phyloP scores from a whole-genome alignment of 2,113 vertebrate genomes.

The Mirza zaza region DNA sequence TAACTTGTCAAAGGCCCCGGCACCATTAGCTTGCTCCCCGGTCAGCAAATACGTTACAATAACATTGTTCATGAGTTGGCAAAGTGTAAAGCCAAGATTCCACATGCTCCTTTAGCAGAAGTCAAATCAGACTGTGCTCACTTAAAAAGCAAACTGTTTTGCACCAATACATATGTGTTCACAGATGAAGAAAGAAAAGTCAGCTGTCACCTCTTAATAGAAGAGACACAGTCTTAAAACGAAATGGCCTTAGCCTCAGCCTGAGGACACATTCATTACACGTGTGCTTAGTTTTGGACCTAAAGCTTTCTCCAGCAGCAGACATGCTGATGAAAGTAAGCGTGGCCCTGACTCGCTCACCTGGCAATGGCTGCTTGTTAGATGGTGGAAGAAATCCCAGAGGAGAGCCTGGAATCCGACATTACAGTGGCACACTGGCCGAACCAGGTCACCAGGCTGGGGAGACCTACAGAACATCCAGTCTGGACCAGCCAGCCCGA shows the following conservation, averaged over 20 bases:
- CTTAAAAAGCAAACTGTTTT: not conserved
- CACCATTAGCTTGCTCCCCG: not conserved
- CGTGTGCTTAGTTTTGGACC: not conserved
- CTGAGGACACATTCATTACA: fast-evolving
- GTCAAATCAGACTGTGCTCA: not conserved
- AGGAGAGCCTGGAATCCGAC: not conserved
- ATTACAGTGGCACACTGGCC: not conserved
- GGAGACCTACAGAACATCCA: not conserved
- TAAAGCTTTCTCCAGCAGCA: not conserved
- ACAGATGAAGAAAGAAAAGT: not conserved
- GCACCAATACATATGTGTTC: not conserved
- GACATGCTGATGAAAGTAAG: not conserved
- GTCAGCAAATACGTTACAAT: not conserved
- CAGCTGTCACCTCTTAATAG: not conserved
- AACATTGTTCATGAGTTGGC: not conserved
- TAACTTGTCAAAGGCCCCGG: too few species aligned
- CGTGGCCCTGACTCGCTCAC: not conserved
- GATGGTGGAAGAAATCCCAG: not conserved
- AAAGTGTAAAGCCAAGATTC: not conserved
- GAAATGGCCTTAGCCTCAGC: not conserved
- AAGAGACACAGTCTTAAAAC: not conserved
- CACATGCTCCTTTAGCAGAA: not conserved
- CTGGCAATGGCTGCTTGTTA: not conserved
- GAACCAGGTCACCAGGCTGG: not conserved
- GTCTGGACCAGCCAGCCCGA: not conserved